Evolutionary conservation across 2,888 invertebrate genomes (phyloP).

Genomic region (Lamellibrachia columna): DNA sequence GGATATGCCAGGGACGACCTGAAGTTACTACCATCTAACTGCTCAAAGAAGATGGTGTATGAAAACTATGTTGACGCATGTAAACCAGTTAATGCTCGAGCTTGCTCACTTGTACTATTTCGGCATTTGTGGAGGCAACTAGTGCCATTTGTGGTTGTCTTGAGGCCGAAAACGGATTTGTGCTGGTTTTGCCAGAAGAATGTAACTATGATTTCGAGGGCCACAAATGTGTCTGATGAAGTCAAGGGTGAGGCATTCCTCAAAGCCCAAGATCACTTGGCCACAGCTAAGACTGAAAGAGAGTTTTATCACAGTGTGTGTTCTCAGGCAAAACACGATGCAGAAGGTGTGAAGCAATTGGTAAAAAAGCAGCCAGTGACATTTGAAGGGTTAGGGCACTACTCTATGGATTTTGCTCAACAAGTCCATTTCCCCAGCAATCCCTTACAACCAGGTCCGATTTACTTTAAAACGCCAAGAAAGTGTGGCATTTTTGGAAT

Average conservation of each 20-base stretch:
- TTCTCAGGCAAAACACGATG: too few species aligned
- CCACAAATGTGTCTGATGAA: slow-evolving; percentile 20
- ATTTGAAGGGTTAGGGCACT: not conserved
- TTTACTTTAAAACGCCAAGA: slow-evolving; percentile 41
- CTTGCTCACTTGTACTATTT: slow-evolving; percentile 1
- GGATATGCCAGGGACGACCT: slow-evolving; percentile 27
- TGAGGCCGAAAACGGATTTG: not conserved
- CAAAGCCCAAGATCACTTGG: too few species aligned
- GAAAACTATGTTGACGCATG: not conserved
- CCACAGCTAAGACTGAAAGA: too few species aligned
- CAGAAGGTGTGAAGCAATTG: too few species aligned
- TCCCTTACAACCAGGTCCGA: slow-evolving; percentile 45
- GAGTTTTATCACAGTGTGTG: too few species aligned
- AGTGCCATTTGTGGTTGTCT: not conserved
- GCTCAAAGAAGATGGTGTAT: slow-evolving; percentile 17
- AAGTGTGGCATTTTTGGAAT: slow-evolving; percentile 44
- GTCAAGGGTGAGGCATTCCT: not conserved
- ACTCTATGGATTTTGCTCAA: slow-evolving; percentile 26
- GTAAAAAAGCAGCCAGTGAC: too few species aligned
- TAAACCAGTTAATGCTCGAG: not conserved
- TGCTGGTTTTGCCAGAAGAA: slow-evolving; percentile 25
- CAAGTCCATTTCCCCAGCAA: slow-evolving; percentile 28
- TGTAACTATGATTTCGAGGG: not conserved
- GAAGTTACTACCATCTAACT: slow-evolving; percentile 17
- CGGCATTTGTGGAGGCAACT: slow-evolving; percentile 5